phyloP scores from a whole-genome alignment of 2,888 invertebrate genomes.

The Aspidiotus destructor region DNA sequence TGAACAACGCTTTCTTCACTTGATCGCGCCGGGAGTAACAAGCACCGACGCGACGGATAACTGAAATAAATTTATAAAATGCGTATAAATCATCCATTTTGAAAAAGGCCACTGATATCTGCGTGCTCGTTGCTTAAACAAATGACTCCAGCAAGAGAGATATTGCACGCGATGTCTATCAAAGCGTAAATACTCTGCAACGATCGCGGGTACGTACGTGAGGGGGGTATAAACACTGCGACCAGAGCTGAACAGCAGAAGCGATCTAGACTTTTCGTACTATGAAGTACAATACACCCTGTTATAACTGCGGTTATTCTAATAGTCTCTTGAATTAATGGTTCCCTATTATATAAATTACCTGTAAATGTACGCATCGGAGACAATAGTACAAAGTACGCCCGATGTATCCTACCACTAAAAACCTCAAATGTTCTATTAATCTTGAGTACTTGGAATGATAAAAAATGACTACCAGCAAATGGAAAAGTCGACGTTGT shows the following conservation, averaged over 20 bases:
- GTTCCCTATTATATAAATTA: constrained; percentile 31
- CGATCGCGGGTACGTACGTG: too few species aligned
- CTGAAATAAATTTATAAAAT: too few species aligned
- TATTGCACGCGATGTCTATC: neutral
- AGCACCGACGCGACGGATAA: too few species aligned
- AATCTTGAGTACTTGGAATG: too few species aligned
- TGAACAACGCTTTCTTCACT: too few species aligned
- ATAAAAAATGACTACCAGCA: too few species aligned
- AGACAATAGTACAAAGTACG: constrained; percentile 23
- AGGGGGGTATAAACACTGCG: too few species aligned
- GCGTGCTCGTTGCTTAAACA: neutral
- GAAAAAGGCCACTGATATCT: too few species aligned
- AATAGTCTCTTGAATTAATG: constrained; percentile 27
- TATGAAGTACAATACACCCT: neutral
- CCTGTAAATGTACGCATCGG: constrained; percentile 31
- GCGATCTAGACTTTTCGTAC: neutral
- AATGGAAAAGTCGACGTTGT: too few species aligned
- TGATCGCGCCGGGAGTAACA: too few species aligned
- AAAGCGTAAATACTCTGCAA: neutral
- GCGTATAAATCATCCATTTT: too few species aligned
- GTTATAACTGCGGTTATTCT: neutral
- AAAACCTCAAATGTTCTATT: too few species aligned
- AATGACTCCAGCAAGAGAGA: neutral
- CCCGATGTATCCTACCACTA: constrained; percentile 1
- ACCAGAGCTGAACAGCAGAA: neutral